Evolutionary conservation across 2,113 vertebrate genomes (phyloP).

Genomic region (Plectropomus leopardus): DNA sequence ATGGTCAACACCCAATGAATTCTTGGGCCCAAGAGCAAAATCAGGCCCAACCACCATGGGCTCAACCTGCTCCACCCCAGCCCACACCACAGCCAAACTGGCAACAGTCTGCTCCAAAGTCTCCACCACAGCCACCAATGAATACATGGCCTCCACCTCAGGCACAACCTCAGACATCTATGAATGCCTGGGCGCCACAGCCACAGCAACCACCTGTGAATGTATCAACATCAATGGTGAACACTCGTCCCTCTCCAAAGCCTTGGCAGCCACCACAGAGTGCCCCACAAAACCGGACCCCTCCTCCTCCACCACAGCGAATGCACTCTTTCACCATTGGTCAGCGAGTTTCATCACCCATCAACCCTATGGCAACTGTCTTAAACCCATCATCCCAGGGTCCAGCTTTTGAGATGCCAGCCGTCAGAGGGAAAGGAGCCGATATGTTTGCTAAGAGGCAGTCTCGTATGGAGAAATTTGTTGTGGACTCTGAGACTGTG

Average conservation of each 20-base stretch:
- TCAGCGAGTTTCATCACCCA: slow-evolving; percentile 82
- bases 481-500: slow-evolving; percentile 96
- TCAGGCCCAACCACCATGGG: slow-evolving; percentile 75
- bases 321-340: slow-evolving; percentile 81
- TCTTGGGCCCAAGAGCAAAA: slow-evolving; percentile 79
- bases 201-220: slow-evolving; percentile 68
- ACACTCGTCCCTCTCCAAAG: slow-evolving; percentile 81
- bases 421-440: slow-evolving; percentile 93
- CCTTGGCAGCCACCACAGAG: slow-evolving; percentile 84
- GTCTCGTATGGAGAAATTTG: slow-evolving; percentile 97
- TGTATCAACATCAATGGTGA: slow-evolving; percentile 61
- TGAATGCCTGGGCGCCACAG: slow-evolving; percentile 70
- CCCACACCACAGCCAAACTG: slow-evolving; percentile 75
- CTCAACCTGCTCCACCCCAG: slow-evolving; percentile 70
- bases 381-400: slow-evolving; percentile 80
- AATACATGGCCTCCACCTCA: slow-evolving; percentile 77
- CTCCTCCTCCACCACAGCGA: slow-evolving; percentile 85
- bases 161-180: slow-evolving; percentile 62
- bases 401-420: slow-evolving; percentile 90
- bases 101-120: slow-evolving; percentile 71
- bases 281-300: slow-evolving; percentile 72
- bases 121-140: slow-evolving; percentile 61
- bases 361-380: slow-evolving; percentile 82
- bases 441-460: slow-evolving; percentile 97
- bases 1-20: slow-evolving; percentile 60